Conservation (phyloP, 2,113 vertebrate genomes). For the Xenopus laevis region DNA sequence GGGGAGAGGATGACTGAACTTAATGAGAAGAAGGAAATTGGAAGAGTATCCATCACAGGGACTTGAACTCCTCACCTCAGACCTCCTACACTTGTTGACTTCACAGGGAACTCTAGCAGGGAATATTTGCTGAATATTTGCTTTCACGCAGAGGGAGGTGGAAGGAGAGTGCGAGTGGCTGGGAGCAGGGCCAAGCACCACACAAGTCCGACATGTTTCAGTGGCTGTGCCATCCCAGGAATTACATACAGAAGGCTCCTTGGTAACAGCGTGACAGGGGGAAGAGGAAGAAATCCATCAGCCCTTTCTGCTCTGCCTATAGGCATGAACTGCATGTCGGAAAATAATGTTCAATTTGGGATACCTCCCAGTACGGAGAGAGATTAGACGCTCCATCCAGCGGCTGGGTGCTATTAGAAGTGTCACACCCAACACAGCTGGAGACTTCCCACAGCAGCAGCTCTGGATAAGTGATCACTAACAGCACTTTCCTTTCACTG, state of each 20-base stretch:
- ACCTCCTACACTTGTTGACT: neutral
- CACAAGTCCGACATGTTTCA: neutral
- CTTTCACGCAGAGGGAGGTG: neutral
- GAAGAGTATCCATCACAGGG: neutral
- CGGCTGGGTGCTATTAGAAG: neutral
- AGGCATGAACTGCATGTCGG: too few species aligned
- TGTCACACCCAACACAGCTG: neutral
- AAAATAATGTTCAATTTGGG: too few species aligned
- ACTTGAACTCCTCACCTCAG: slow-evolving; percentile 10
- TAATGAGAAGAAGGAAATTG: neutral
- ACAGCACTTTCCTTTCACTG: neutral
- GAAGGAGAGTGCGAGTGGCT: neutral
- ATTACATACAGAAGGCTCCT: too few species aligned
- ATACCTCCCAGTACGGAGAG: neutral
- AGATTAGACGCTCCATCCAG: neutral
- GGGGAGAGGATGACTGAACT: too few species aligned
- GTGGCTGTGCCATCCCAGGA: too few species aligned
- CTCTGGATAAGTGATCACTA: neutral
- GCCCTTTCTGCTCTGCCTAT: too few species aligned
- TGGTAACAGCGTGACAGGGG: too few species aligned
- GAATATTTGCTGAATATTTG: neutral
- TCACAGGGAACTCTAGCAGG: neutral
- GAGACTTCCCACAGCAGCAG: neutral
- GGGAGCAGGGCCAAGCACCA: slow-evolving; percentile 2
- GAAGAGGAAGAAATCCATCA: too few species aligned